Evolutionary conservation across 2,888 invertebrate genomes (phyloP).

Genomic region (Drosophila paracracens): DNA sequence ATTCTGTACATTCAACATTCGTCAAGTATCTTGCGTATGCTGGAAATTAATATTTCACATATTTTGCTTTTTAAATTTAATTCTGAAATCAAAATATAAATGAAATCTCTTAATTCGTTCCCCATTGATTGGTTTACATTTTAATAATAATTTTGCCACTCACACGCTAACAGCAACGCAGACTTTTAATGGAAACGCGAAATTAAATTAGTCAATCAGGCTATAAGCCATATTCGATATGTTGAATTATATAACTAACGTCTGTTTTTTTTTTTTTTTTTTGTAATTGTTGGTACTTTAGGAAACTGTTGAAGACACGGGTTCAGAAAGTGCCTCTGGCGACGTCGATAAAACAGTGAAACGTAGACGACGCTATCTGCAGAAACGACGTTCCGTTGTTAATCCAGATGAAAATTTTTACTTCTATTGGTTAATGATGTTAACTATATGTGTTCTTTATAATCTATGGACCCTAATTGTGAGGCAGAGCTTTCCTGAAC

Average conservation of each 20-base stretch:
- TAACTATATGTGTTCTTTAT: constrained; percentile 95
- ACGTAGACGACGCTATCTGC: constrained; percentile 89
- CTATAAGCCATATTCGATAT: neutral
- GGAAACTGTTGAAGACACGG: constrained; percentile 89
- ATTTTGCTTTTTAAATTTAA: neutral
- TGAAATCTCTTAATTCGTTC: too few species aligned
- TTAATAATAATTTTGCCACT: too few species aligned
- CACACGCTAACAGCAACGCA: too few species aligned
- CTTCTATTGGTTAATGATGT: constrained; percentile 96
- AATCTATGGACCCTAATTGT: constrained; percentile 98
- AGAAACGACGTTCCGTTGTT: constrained; percentile 92
- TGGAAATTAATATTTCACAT: neutral
- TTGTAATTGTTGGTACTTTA: constrained; percentile 29
- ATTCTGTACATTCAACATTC: neutral
- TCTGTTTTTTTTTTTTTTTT: neutral
- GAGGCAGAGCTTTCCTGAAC: constrained; percentile 96
- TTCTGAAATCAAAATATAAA: too few species aligned
- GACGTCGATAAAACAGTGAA: constrained; percentile 87
- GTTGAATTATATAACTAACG: neutral
- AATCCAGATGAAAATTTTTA: constrained; percentile 98
- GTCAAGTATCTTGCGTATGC: neutral
- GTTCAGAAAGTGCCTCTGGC: constrained; percentile 89
- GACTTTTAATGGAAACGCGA: too few species aligned
- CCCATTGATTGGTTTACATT: neutral
- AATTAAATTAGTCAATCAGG: neutral